A percentile compares a stretch with the other conserved stretches of the same genome.
Conservation (phyloP, 2,113 vertebrate genomes). For the Alethe diademata region DNA sequence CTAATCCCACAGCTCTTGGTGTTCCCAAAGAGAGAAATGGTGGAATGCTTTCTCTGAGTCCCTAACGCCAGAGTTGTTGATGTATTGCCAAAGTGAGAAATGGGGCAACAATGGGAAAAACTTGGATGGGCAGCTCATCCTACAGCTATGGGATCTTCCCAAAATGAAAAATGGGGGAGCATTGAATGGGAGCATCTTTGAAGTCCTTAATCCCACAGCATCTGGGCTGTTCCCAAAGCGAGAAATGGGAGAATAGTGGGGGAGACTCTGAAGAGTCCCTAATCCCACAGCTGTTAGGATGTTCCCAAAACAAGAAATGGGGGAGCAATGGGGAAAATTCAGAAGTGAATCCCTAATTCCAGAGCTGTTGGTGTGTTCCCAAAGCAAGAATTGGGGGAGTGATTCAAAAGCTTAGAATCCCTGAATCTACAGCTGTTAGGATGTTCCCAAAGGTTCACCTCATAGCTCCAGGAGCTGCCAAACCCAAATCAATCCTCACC, state of each 20-base stretch:
- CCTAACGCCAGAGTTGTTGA: no score
- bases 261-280: no score
- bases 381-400: background rate
- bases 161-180: no score
- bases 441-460: background rate
- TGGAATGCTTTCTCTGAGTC: background rate
- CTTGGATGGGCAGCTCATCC: fast-evolving
- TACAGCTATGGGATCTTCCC: background rate
- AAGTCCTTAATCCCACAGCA: background rate
- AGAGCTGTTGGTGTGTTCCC: background rate
- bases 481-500: fast-evolving
- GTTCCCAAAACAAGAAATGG: background rate
- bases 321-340: background rate
- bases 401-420: background rate
- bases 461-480: background rate
- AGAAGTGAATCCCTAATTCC: background rate
- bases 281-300: background rate
- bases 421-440: background rate
- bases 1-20: background rate
- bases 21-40: background rate
- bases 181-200: background rate
- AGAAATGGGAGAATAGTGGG: no score
- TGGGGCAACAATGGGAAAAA: background rate
- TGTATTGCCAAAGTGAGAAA: no score
- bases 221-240: no score